Conservation (phyloP, 37 sponge, comb jelly and placozoan genomes). For the Oopsacas minuta region DNA sequence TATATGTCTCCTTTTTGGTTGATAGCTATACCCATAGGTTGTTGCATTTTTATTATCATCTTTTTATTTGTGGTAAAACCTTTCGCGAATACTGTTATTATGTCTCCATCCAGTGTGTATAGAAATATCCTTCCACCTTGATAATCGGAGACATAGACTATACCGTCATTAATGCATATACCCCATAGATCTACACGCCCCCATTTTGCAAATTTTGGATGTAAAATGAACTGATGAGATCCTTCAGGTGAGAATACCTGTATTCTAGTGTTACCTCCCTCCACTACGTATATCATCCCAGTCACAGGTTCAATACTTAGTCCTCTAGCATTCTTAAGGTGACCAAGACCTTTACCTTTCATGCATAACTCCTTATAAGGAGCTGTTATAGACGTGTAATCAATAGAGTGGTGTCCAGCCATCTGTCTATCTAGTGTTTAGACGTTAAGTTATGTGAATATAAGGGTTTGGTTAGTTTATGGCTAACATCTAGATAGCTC, state of each 20-base stretch:
- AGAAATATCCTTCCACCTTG: background rate
- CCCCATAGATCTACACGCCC: background rate
- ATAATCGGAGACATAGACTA: background rate
- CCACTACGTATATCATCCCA: background rate
- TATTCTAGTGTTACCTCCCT: background rate
- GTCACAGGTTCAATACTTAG: background rate
- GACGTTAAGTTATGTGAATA: no score
- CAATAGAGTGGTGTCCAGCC: background rate
- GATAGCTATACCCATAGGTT: background rate
- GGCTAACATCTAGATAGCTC: no score
- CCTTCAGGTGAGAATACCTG: conserved; percentile 10
- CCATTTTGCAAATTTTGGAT: background rate
- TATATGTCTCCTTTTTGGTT: background rate
- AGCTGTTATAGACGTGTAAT: background rate
- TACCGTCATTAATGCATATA: background rate
- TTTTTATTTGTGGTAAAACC: background rate
- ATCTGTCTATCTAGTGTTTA: background rate
- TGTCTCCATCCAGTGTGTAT: background rate
- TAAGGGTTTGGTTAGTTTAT: no score
- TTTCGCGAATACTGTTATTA: background rate
- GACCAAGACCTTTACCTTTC: background rate
- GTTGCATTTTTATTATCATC: background rate
- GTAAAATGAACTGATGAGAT: background rate
- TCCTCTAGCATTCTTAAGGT: background rate
- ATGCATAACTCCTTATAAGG: background rate